phyloP scores from a whole-genome alignment of 2,888 invertebrate species.

The Cecidostiba fungosa region DNA sequence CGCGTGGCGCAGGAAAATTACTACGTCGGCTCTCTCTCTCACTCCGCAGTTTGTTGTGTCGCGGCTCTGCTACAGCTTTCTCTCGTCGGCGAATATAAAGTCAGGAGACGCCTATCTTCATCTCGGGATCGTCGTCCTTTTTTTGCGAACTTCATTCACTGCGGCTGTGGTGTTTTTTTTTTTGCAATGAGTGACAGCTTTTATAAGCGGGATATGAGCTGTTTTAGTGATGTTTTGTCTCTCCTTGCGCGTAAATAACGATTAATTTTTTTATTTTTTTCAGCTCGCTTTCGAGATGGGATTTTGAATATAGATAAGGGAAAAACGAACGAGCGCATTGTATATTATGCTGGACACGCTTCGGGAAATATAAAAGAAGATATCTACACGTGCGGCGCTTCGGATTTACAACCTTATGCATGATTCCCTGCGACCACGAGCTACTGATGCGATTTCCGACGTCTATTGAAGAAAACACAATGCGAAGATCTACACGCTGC shows the following conservation, averaged over 20 bases:
- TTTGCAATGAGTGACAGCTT: not conserved
- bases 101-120: constrained; percentile 35
- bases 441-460: not conserved
- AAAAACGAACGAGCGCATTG: too few species aligned
- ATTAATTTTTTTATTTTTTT: too few species aligned
- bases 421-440: too few species aligned
- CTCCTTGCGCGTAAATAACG: not conserved
- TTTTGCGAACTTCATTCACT: not conserved
- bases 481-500: not conserved
- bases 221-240: not conserved
- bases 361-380: not conserved
- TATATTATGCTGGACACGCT: not conserved
- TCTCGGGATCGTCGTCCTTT: not conserved
- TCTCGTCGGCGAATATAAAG: constrained; percentile 45
- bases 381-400: not conserved
- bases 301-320: too few species aligned
- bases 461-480: not conserved
- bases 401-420: not conserved
- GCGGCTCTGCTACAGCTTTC: constrained; percentile 58
- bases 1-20: constrained; percentile 73
- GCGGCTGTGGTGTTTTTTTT: not conserved
- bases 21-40: constrained; percentile 60
- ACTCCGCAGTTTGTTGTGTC: constrained; percentile 69
- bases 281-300: too few species aligned
- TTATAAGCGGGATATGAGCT: not conserved